Conservation (phyloP, 1,140 invertebrate species). For the Dendroctonus valens region DNA sequence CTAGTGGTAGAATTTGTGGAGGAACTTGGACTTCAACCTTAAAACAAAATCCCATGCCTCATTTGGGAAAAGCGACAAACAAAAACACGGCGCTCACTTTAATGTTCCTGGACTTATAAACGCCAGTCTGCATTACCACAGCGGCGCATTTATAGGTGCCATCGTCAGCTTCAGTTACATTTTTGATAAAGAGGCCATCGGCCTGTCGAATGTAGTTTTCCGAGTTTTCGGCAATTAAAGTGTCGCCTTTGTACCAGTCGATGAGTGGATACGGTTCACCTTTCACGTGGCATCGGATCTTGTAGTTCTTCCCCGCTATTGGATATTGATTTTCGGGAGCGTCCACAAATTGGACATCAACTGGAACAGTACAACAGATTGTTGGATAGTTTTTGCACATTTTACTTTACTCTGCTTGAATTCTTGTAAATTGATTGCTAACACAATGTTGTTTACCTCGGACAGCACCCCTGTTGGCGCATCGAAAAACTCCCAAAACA, state of each 20-base stretch:
- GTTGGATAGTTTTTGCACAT: too few relatives aligned
- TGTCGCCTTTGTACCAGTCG: constrained; percentile 80
- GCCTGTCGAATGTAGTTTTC: constrained; percentile 71
- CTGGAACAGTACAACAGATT: constrained; percentile 54
- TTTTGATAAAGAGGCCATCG: constrained; percentile 75
- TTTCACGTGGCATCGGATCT: constrained; percentile 78
- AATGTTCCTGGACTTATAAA: constrained; percentile 71
- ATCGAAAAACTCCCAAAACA: background rate
- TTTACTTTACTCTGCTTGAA: too few relatives aligned
- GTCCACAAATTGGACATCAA: constrained; percentile 80
- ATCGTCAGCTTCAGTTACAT: constrained; percentile 77
- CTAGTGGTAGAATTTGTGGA: constrained; percentile 59
- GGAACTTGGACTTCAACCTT: constrained; percentile 69
- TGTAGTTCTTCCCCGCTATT: constrained; percentile 71
- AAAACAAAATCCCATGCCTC: background rate
- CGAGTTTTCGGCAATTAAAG: constrained; percentile 55
- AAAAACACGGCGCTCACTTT: constrained; percentile 58
- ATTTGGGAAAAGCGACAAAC: too few relatives aligned
- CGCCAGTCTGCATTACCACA: constrained; percentile 75
- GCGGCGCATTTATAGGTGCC: constrained; percentile 83
- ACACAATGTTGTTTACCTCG: too few relatives aligned
- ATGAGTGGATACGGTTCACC: constrained; percentile 80
- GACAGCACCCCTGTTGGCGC: background rate
- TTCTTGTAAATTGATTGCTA: too few relatives aligned
- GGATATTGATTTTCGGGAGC: constrained; percentile 83